These are phyloP conservation scores for Neomicropteryx cornuta DNA, from an alignment of 1,140 invertebrate genomes.

Conservation along the genomic window DNA sequence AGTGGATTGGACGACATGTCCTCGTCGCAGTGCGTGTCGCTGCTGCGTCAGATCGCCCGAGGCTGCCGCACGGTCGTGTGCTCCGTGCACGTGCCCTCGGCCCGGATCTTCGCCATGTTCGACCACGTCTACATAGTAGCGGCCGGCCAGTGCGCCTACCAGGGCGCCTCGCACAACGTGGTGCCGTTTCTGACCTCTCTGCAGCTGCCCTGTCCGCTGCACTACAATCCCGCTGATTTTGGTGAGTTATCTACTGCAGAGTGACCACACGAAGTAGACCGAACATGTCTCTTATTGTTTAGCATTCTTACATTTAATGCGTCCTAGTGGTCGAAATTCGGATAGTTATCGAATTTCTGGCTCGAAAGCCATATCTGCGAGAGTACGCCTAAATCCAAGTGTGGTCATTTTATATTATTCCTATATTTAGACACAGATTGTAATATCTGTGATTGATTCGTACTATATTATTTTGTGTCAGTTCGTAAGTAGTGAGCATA, in stretches of 20 bases:
- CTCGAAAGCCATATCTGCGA: too few species aligned
- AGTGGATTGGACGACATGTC: conserved; percentile 70
- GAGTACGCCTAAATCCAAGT: too few species aligned
- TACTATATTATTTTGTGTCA: too few species aligned
- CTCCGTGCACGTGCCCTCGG: conserved; percentile 86
- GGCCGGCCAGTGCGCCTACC: conserved; percentile 62
- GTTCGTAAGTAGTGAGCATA: too few species aligned
- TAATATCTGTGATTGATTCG: too few species aligned
- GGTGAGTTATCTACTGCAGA: conserved; percentile 47
- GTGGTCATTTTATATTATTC: too few species aligned
- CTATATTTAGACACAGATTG: too few species aligned
- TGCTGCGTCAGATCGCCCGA: conserved; percentile 65
- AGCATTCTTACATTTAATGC: too few species aligned
- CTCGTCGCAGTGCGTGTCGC: conserved; percentile 60
- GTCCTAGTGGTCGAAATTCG: too few species aligned
- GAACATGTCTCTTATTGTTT: too few species aligned
- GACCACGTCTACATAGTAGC: conserved; percentile 68
- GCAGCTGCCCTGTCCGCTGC: conserved; percentile 57
- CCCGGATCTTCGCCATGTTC: conserved; percentile 62
- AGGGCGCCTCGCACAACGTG: conserved; percentile 52
- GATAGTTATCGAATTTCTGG: too few species aligned
- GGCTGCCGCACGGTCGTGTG: conserved; percentile 80
- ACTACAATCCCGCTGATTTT: conserved; percentile 77
- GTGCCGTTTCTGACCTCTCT: conserved; percentile 56
- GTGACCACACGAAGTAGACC: too few species aligned